A percentile compares a stretch with the other conserved stretches of the same genome.
phyloP scores from a whole-genome alignment of 2,113 vertebrate genomes.

The Dicentrarchus labrax region DNA sequence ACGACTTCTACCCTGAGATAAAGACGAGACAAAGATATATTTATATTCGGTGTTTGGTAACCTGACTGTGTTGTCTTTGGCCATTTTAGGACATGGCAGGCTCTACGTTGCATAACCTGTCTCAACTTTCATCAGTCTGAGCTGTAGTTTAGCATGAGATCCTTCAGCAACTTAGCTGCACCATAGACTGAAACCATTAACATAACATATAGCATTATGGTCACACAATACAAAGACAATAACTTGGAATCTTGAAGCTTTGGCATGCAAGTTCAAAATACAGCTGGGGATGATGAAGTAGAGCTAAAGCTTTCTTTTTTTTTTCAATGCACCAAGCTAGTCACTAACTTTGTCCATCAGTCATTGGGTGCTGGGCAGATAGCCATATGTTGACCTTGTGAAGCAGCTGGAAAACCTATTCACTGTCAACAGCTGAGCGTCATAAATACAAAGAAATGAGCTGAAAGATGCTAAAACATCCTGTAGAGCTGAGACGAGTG shows the following conservation, averaged over 20 bases:
- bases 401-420: too few species aligned
- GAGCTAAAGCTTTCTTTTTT: neutral
- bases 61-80: neutral
- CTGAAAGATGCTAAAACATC: too few species aligned
- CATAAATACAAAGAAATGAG: too few species aligned
- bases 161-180: neutral
- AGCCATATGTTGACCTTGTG: too few species aligned
- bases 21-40: slow-evolving; percentile 11
- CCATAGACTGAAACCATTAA: neutral
- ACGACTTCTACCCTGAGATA: neutral
- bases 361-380: too few species aligned
- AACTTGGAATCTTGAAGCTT: neutral
- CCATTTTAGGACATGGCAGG: neutral
- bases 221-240: neutral
- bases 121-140: neutral
- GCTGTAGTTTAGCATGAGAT: neutral
- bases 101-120: neutral
- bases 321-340: too few species aligned
- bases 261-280: neutral
- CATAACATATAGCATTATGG: neutral
- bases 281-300: neutral
- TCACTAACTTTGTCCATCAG: too few species aligned
- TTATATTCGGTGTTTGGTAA: neutral
- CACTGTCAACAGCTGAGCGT: too few species aligned
- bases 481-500: too few species aligned